phyloP scores from a whole-genome alignment of 2,113 vertebrate species.

The Trematomus loennbergii region DNA sequence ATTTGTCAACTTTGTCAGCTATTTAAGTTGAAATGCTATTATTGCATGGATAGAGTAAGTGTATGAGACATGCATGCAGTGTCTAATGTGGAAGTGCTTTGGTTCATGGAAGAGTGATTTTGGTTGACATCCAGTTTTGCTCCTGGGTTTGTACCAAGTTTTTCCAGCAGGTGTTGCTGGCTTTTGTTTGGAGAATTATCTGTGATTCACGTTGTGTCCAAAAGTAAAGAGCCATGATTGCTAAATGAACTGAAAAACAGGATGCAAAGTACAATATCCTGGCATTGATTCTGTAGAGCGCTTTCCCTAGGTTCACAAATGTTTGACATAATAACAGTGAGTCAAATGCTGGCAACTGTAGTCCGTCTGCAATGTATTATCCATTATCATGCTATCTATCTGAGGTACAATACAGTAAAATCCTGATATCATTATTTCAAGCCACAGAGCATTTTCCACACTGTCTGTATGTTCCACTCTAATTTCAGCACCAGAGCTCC shows the following conservation, averaged over 20 bases:
- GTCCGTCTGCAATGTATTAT: constrained; percentile 19
- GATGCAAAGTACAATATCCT: neutral
- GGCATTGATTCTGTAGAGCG: neutral
- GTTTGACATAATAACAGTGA: neutral
- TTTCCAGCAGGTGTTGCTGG: constrained; percentile 32
- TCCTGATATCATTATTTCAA: constrained; percentile 56
- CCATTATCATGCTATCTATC: constrained; percentile 19
- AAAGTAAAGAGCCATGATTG: neutral
- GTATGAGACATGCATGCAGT: neutral
- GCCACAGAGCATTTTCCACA: constrained; percentile 54
- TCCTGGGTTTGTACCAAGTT: constrained; percentile 5
- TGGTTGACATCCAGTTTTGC: constrained; percentile 6
- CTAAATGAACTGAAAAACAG: constrained; percentile 9
- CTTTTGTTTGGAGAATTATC: constrained; percentile 15
- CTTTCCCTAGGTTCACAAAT: neutral
- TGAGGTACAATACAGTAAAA: constrained; percentile 29
- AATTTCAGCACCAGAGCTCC: constrained; percentile 65
- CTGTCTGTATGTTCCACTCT: constrained; percentile 42
- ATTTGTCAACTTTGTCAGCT: neutral
- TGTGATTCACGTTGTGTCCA: constrained; percentile 7
- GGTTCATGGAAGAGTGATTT: neutral
- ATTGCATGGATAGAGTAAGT: neutral
- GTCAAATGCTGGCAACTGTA: neutral
- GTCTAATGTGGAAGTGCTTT: neutral
- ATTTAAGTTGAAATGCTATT: neutral